phyloP scores from a whole-genome alignment of 2,113 vertebrate species.

The Argyrosomus japonicus region DNA sequence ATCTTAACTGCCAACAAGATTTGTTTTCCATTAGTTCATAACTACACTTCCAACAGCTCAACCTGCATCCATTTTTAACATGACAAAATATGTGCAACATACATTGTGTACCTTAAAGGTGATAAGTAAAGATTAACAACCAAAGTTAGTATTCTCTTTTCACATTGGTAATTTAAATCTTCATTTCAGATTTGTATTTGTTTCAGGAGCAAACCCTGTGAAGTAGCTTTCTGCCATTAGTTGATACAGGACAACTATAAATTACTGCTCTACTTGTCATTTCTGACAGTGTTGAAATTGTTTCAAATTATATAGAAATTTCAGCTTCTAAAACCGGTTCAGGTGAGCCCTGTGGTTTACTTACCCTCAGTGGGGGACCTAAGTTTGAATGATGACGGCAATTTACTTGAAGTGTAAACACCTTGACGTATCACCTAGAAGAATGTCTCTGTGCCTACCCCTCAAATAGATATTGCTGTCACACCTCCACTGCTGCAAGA shows the following conservation, averaged over 20 bases:
- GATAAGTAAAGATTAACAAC: slow-evolving; percentile 8
- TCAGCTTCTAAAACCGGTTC: background rate
- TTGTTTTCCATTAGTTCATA: background rate
- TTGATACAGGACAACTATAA: background rate
- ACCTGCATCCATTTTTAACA: background rate
- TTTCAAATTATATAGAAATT: background rate
- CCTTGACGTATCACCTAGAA: slow-evolving; percentile 15
- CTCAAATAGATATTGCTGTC: slow-evolving; percentile 80
- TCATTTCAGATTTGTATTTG: background rate
- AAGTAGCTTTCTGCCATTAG: background rate
- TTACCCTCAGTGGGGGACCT: background rate
- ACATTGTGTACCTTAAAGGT: slow-evolving; percentile 1
- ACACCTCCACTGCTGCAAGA: slow-evolving; percentile 76
- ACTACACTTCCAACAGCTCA: background rate
- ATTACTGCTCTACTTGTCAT: background rate
- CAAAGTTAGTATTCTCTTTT: background rate
- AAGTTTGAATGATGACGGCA: background rate
- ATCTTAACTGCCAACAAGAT: background rate
- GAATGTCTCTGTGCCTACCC: background rate
- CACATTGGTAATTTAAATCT: background rate
- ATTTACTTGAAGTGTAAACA: background rate
- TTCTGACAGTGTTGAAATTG: background rate
- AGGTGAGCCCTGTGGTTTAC: background rate
- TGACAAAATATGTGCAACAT: slow-evolving; percentile 4
- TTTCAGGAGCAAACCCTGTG: background rate